Evolutionary conservation across 2,797 vertebrate species (phyloP), one percentile per base, ranked within the genome.

Genomic region (Heliangelus exortis): DNA sequence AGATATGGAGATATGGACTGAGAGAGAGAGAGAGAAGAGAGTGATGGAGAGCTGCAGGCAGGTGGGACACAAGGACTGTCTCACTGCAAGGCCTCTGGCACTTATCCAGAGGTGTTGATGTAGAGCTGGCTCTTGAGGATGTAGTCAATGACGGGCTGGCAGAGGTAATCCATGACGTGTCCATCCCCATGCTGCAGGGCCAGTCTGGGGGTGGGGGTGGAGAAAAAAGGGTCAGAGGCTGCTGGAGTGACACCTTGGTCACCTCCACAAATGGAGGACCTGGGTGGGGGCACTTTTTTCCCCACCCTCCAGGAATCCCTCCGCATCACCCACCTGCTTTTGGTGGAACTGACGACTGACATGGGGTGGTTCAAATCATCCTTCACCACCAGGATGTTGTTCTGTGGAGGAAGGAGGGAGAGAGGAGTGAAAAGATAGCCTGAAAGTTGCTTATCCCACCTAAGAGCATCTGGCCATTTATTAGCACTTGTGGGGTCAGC

Each of bases 51-150:
- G 96, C 91, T 43, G 28, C 57, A 94, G 94, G 87, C 93, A 96
- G 85, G 86, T 6, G 55, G 93, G 80, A 96, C 78, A 12, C 0
- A 3, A 41, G 83, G 53, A 88, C 90, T 84, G 93, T 57, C 89
- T 95, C 10, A 21, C 86, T 85, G 93, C 79, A 15, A 5, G 54
- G 6, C 65, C 90, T 51, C 63, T 18, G 57, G 80, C 11, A 54
- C 97, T 87, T 99, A 99, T 97, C 99, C 99, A 0, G 99, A 99
- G 93, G 99, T 98, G 1, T 98, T 99, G 98, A 99, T 99, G 97
- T 99, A 99, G 68, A 99, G 99, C 97, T 99, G 99, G 95, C 98
- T 99, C 98, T 99, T 99, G 97, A 99, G 98, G 97, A 99, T 98
- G 98, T 99, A 99, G 98, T 99, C 99, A 21, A 99, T 99, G 98